Evolutionary conservation across 2,888 invertebrate genomes (phyloP).

Genomic region (Cryptosula pallasiana): DNA sequence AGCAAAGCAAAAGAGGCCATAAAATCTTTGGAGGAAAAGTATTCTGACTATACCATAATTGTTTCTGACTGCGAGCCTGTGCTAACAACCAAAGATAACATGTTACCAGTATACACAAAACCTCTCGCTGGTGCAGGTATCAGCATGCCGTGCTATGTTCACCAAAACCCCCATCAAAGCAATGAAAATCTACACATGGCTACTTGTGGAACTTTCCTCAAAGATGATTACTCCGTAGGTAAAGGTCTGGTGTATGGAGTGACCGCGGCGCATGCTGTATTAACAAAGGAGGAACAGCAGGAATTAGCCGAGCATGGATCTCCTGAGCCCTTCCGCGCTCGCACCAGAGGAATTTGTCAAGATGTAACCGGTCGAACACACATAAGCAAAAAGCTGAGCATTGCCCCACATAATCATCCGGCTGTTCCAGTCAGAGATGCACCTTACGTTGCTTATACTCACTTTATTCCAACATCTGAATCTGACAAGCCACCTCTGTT

Average conservation of each 20-base stretch:
- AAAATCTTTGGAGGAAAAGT: neutral
- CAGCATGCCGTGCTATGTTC: neutral
- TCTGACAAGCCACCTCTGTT: neutral
- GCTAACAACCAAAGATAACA: neutral
- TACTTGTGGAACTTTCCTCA: neutral
- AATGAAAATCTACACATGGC: neutral
- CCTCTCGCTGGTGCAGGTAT: neutral
- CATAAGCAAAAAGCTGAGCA: neutral
- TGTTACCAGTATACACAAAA: neutral
- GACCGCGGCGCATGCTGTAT: neutral
- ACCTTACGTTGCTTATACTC: neutral
- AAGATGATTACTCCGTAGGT: neutral
- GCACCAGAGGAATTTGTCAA: neutral
- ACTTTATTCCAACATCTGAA: neutral
- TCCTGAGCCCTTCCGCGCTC: neutral
- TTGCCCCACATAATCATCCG: neutral
- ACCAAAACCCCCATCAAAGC: neutral
- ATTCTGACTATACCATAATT: neutral
- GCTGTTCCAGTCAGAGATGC: neutral
- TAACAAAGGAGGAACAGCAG: neutral
- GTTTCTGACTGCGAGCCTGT: neutral
- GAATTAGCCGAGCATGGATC: neutral
- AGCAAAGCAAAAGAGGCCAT: neutral
- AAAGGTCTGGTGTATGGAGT: neutral
- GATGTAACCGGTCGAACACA: neutral